These are phyloP conservation scores for Gari tellinella DNA, from an alignment of 2,888 invertebrate genomes.

Conservation along the genomic window DNA sequence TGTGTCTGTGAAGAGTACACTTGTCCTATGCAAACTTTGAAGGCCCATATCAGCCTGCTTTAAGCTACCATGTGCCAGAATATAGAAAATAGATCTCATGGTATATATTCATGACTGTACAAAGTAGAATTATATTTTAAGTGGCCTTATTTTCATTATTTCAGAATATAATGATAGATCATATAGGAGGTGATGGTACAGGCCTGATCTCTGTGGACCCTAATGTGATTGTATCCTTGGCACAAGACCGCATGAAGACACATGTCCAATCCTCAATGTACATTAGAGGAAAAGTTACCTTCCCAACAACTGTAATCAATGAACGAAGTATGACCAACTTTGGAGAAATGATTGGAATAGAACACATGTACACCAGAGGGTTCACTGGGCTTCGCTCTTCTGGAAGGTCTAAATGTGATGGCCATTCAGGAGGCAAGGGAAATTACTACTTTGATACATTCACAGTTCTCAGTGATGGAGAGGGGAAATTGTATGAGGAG, in stretches of 20 bases:
- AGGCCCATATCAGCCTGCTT: no score
- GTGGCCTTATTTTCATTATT: no score
- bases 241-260: constrained; percentile 40
- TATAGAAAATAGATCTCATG: no score
- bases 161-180: constrained; percentile 44
- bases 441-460: constrained; percentile 59
- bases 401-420: constrained; percentile 57
- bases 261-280: constrained; percentile 61
- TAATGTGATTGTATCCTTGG: constrained; percentile 46
- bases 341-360: constrained; percentile 64
- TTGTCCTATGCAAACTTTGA: no score
- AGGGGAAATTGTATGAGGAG: constrained; percentile 42
- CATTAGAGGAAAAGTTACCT: constrained; percentile 36
- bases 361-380: constrained; percentile 64
- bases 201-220: constrained; percentile 58
- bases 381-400: constrained; percentile 46
- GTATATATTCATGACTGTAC: no score
- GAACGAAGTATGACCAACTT: constrained; percentile 56
- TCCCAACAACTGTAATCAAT: constrained; percentile 62
- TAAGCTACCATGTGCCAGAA: no score
- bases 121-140: no score
- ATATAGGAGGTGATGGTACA: constrained; percentile 66
- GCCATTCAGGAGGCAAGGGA: constrained; percentile 22
- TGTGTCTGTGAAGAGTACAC: no score
- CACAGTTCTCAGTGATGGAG: constrained; percentile 59